Evolutionary conservation across 2,113 vertebrate species (phyloP), one percentile per base, ranked within the genome.

Genomic region (Merops nubicus): DNA sequence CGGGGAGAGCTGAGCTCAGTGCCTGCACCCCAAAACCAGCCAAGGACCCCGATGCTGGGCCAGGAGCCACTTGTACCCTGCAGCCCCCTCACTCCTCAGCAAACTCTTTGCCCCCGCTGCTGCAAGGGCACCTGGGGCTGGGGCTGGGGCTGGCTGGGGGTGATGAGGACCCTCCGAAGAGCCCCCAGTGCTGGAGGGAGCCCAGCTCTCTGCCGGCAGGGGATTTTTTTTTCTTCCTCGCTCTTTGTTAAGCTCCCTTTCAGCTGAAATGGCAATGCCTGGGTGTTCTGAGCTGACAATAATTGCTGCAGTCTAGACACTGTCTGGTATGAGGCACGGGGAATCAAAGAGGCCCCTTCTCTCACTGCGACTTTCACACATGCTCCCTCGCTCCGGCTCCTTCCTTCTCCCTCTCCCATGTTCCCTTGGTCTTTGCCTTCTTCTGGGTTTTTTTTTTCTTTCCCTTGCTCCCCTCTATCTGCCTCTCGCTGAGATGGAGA

Each of bases 221-320:
- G 88, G 91, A 85, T 92, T 80, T 90, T 97, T 91, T 96, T 91
- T 89, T 95, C 96, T 91, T 65, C 76, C 79, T 68, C 42, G 59
- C 96, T 98, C 98, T 98, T 98, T 98, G 98, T 98, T 98, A 97
- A 98, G 98, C 98, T 97, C 98, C 98, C 98, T 98, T 98, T 98
- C 98, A 98, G 98, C 98, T 98, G 98, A 98, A 98, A 97, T 97
- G 98, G 98, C 98, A 98, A 98, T 98, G 98, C 98, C 98, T 98
- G 99, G 98, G 98, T 98, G 98, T 99, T 98, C 98, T 92, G 97
- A 98, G 98, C 98, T 99, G 98, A 98, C 99, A 98, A 98, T 99
- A 99, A 99, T 99, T 99, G 99, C 98, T 93, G 97, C 95, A 95
- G 99, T 99, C 99, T 99, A 99, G 99, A 99, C 99, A 98, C 97